Base-by-base conservation (phyloP, 2,797 vertebrate species). In the Pseudochromis fuscus region DNA sequence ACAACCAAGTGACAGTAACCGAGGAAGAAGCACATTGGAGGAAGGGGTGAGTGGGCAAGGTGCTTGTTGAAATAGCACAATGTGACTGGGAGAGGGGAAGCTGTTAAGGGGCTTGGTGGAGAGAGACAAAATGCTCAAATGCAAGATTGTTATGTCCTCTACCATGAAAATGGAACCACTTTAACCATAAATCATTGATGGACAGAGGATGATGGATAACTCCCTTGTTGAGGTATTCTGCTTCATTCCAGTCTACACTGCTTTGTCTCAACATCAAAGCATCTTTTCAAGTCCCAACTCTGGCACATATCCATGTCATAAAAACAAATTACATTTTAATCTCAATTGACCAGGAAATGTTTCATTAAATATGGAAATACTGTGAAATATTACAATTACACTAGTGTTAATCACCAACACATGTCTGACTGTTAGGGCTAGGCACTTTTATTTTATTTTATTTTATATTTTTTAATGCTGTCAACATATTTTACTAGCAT, bases 121-220 rank as follows among this genome's bases (percentile, higher is more conserved):
- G 56, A 75, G 70, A 53, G 67, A 74, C 67, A 75, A 75, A 86
- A 87, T 83, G 75, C 61, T 77, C 69, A 63, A 84, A 81, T 69
- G 61, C 81, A 83, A 86, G 82, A 89, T 83, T 86, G 87, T 82
- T 88, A 90, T 87, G 88, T 91, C 90, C 76, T 92, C 88, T 88
- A 83, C 77, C 85, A 87, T 93, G 86, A 92, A 92, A 93, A 90
- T 84, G 82, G 82, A 91, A 90, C 81, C 88, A 90, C 90, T 92
- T 91, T 90, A 84, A 64, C 70, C 85, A 92, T 94, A 89, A 91
- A 93, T 91, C 87, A 91, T 93, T 94, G 85, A 93, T 92, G 83
- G 77, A 81, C 67, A 85, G 77, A 71, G 84, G 66, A 89, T 75
- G 72, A 91, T 87, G 82, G 85, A 89, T 75, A 81, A 91, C 77